phyloP scores from a whole-genome alignment of 2,888 invertebrate genomes.

The Aplocera efformata region DNA sequence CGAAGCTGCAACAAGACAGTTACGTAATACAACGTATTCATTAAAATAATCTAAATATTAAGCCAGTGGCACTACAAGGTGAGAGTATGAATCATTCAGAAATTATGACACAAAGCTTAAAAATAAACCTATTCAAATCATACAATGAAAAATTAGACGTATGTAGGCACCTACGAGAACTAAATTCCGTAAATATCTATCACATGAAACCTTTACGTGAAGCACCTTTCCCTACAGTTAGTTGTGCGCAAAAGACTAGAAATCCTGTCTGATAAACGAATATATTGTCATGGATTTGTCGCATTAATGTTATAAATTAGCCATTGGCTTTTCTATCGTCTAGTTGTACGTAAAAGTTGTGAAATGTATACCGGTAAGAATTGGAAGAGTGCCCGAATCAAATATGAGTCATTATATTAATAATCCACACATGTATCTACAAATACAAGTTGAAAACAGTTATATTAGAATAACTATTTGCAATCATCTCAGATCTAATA shows the following conservation, averaged over 20 bases:
- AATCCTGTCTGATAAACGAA: constrained; percentile 51
- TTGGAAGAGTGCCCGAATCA: neutral
- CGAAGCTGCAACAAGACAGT: constrained; percentile 76
- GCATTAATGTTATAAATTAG: constrained; percentile 12
- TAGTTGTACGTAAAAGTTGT: neutral
- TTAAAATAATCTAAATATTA: constrained; percentile 56
- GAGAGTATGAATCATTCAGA: constrained; percentile 55
- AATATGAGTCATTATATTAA: constrained; percentile 1
- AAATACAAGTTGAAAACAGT: neutral
- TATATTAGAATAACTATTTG: too few relatives aligned
- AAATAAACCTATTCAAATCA: constrained; percentile 45
- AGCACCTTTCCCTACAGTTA: constrained; percentile 66
- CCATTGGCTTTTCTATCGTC: neutral
- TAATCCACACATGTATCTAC: constrained; percentile 10
- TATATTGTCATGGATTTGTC: constrained; percentile 62
- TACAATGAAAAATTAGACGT: constrained; percentile 45
- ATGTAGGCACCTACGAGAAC: constrained; percentile 49
- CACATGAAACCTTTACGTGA: constrained; percentile 68
- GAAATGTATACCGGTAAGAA: too few relatives aligned
- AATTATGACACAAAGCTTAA: constrained; percentile 76
- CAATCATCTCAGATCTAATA: constrained; percentile 50
- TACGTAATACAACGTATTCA: constrained; percentile 42
- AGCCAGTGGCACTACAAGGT: constrained; percentile 74
- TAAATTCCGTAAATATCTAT: constrained; percentile 53
- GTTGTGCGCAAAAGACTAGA: constrained; percentile 79